Evolutionary conservation across 2,113 vertebrate genomes (phyloP), one percentile per base, ranked within the genome.

Genomic region (Hyaena hyaena): DNA sequence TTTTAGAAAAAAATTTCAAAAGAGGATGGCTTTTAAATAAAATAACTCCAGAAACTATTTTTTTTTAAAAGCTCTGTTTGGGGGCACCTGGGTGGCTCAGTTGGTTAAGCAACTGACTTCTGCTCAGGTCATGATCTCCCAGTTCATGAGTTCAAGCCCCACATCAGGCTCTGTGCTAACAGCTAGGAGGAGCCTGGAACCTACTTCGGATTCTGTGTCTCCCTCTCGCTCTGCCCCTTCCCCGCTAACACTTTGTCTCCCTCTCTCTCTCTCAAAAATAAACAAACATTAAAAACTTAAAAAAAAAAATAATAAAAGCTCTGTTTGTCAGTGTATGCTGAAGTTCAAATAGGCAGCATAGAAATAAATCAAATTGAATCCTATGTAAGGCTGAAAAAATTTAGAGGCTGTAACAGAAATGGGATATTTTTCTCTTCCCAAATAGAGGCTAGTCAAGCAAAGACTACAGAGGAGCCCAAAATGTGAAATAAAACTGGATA

Each of bases 11-110:
- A 69, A 24, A 50, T 15, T 31, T 73, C 15, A 33, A 76, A 81
- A 93, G 23, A 69, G 19, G 33, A 4, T 50, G 26, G 24, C n/a
- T 96, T 91, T 80, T 77, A 87, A 96, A 73, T 24, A 81, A 96
- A 68, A 58, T 43, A 96, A 85, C 48, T 45, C 69, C 16, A 31
- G 24, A 93, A 92, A 81, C 35, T 73, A 33, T 50, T 86, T 90
- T 84, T 24, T 16, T 50, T 50, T 50, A 50, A 50, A 50, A 50
- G 10, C 48, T 50, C 48, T 50, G 48, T 50, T 50, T 50, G 48
- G 48, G 48, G 48, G 48, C 19, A 14, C 17, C 55, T 55, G 17
- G 55, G 17, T 55, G 16, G 55, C 53, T 55, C 55, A 55, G 55
- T 19, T 19, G 17, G 55, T 55, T 19, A 19, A 55, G 55, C 17